A percentile compares a stretch with the other conserved stretches of the same genome.
These are phyloP conservation scores for Euwallacea similis DNA, from an alignment of 1,140 invertebrate species.

Conservation along the genomic window DNA sequence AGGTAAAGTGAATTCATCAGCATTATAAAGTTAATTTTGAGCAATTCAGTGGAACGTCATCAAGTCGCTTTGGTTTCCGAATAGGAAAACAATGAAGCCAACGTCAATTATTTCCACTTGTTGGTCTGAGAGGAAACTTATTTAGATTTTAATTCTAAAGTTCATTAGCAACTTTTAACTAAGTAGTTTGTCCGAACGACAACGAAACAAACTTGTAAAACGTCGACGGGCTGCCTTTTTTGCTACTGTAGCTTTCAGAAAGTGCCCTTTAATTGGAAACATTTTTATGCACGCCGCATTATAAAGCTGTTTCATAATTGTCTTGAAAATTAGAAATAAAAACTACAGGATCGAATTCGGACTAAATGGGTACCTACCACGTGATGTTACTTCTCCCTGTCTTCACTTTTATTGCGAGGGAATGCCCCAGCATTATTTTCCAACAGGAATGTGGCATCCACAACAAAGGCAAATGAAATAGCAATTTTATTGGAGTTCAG, in stretches of 20 bases:
- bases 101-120: conserved; percentile 25
- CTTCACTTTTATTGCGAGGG: too few species aligned
- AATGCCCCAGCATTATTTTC: too few species aligned
- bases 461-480: conserved; percentile 9
- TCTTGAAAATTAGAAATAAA: conserved; percentile 1
- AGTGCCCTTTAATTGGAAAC: too few species aligned
- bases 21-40: too few species aligned
- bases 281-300: too few species aligned
- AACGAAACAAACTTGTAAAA: conserved; percentile 11
- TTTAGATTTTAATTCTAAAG: conserved; percentile 27
- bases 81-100: conserved; percentile 4
- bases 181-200: conserved; percentile 17
- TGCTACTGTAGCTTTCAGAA: not conserved
- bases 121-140: conserved; percentile 11
- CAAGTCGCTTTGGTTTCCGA: not conserved
- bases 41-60: not conserved
- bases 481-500: conserved; percentile 6
- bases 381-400: too few species aligned
- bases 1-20: too few species aligned
- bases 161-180: conserved; percentile 29
- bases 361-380: too few species aligned
- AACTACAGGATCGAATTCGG: too few species aligned
- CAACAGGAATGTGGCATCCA: too few species aligned
- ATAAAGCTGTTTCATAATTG: not conserved
- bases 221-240: not conserved